These are phyloP conservation scores for Xestia c-nigrum DNA, from an alignment of 2,888 invertebrate genomes.

Conservation along the genomic window DNA sequence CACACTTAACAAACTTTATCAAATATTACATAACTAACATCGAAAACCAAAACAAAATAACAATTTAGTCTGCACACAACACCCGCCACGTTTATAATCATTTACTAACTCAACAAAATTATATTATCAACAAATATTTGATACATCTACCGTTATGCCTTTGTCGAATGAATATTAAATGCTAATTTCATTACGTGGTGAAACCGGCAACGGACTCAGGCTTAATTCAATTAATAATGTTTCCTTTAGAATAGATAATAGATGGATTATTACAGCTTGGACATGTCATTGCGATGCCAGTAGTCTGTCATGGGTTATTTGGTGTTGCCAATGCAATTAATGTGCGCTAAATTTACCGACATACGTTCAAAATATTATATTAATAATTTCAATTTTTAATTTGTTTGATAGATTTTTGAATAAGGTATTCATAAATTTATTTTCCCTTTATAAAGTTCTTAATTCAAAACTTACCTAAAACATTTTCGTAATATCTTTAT, in stretches of 20 bases:
- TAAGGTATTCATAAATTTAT: too few relatives aligned
- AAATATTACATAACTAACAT: conserved; percentile 9
- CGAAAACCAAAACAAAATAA: conserved; percentile 18
- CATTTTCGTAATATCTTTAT: background rate
- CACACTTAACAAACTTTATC: background rate
- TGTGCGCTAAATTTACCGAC: background rate
- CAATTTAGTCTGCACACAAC: conserved; percentile 27
- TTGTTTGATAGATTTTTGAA: too few relatives aligned
- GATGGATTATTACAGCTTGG: conserved; percentile 66
- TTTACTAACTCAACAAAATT: conserved; percentile 51
- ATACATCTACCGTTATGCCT: conserved; percentile 57
- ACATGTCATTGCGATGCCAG: conserved; percentile 35
- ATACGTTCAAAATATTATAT: too few relatives aligned
- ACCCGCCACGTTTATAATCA: conserved; percentile 23
- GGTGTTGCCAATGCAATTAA: conserved; percentile 12
- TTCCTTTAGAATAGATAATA: conserved; percentile 71
- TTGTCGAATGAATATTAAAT: conserved; percentile 75
- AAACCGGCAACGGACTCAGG: conserved; percentile 63
- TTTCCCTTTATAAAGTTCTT: background rate
- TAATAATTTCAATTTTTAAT: too few relatives aligned
- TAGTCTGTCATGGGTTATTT: background rate
- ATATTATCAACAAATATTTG: conserved; percentile 62
- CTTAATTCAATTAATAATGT: conserved; percentile 76
- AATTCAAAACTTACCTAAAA: background rate
- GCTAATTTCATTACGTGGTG: conserved; percentile 73